Base-by-base conservation (phyloP, 1,140 invertebrate genomes). In the Drosophila burlai region DNA sequence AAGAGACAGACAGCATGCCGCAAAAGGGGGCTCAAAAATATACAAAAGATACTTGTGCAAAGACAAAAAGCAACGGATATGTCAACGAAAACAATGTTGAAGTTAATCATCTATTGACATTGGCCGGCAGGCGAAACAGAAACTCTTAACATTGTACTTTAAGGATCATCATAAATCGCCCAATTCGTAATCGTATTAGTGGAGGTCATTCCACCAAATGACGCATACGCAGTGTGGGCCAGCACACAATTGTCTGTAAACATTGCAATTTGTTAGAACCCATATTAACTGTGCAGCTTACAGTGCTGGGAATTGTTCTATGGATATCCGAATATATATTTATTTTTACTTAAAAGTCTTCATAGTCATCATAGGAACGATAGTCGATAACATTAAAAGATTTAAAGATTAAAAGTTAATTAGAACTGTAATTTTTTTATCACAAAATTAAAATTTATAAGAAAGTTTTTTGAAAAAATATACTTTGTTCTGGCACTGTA, bases 181-280 rank as follows among this genome's bases (percentile, higher is more conserved):
- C 46, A 42, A 50, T 36, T 45, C 67, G 46, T 45, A 50, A 60
- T 43, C 67, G 38, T 55, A 38, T 52, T 61, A 73, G 21, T 31
- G 36, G 67, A 24, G 67, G 69, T 73, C 67, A 73, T 45, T 38
- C 34, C 24, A 10, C 13, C 67, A 73, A 73, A 73, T 73, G 55
- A 73, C 76, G 61, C 31, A 83, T 76, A 83, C 72, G 81, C 65
- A 65, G 45, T 55, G 38, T 83, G 54, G 46, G 60, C 49, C 29
- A 16, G 49, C 42, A 63, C 72, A 47, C 61, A 83, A 83, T 58
- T 75, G 57, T 50, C 55, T 75, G 76, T 61, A 75, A 74, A 66
- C 61, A 79, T 69, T 79, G 63, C 68, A 74, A 79, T 83, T 79
- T 79, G 55, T 83, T 58, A 77, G 38, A 21, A 45, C 16, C 26